Base-by-base conservation (phyloP, 2,888 invertebrate species). In the Sarcophaga rosellei region DNA sequence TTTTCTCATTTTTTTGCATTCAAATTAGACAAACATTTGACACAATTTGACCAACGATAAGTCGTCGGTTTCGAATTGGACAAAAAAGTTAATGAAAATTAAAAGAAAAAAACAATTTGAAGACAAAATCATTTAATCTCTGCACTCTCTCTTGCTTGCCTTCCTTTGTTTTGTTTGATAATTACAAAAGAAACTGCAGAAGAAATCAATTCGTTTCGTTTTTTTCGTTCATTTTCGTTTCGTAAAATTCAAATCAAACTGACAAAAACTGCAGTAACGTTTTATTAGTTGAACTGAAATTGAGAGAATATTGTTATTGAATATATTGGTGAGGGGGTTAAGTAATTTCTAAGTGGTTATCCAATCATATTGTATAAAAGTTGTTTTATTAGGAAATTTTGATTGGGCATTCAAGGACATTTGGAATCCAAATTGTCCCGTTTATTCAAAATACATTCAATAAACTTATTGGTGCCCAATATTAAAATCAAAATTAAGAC, bases 181-280 rank as follows among this genome's bases (percentile, higher is more conserved):
- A 77, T 77, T 72, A 77, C 65, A 35, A 72, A 47, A 77, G 77
- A 53, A 53, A 53, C 17, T 53, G 17, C 17, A n/a, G 44, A 61
- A 66, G 72, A 45, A 72, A 47, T 72, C 72, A 59, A 63, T 70
- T 70, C 10, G 2, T 53, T 47, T 47, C 47, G 11, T 47, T 47
- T 47, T 47, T 47, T 47, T 2, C 2, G 11, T 47, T 47, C 2
- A 44, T 12, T 59, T 25, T 74, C 69, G 17, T 61, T 57, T 68
- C 23, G 4, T 11, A 4, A 76, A 80, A 76, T 68, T 72, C 44
- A 68, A 70, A 59, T 81, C 69, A 20, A 70, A 74, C 25, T 76
- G 76, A 81, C 69, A 81, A 44, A 74, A 80, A 69, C 76, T 77
- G 68, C 66, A 82, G 82, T 76, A 62, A 80, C n/a, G 68, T 73